A percentile compares a stretch with the other conserved stretches of the same genome.
phyloP scores from a whole-genome alignment of 2,888 invertebrate species.

The Sphaeridia pumilis region DNA sequence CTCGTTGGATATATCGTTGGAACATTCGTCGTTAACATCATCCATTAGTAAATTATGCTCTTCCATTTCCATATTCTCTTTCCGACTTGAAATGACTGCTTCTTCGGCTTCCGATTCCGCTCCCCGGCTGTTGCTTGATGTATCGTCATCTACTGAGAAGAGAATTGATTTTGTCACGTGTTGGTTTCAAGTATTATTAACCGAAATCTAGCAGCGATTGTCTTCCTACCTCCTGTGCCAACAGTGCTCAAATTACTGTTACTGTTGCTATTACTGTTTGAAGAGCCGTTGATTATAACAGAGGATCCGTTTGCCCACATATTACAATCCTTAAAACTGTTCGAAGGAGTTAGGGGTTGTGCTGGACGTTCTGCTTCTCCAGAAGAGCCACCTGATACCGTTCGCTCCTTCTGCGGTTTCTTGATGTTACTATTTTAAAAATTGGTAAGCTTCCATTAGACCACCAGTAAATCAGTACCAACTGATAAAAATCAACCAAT shows the following conservation, averaged over 20 bases:
- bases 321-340: slow-evolving; percentile 17
- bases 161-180: too few species aligned
- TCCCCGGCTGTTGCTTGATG: not conserved
- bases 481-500: slow-evolving; percentile 14
- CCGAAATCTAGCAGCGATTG: too few species aligned
- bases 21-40: slow-evolving; percentile 9
- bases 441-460: slow-evolving; percentile 2
- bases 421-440: slow-evolving; percentile 10
- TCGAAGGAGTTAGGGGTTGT: slow-evolving; percentile 16
- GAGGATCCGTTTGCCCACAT: slow-evolving; percentile 14
- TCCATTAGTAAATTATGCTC: slow-evolving; percentile 9
- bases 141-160: not conserved
- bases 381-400: slow-evolving; percentile 15
- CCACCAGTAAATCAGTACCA: not conserved
- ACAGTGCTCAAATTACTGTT: too few species aligned
- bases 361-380: too few species aligned
- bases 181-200: too few species aligned
- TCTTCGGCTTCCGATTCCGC: slow-evolving; percentile 11
- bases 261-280: slow-evolving; percentile 8
- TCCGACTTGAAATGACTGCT: slow-evolving; percentile 1
- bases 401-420: slow-evolving; percentile 13
- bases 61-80: slow-evolving; percentile 9
- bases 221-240: too few species aligned
- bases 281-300: slow-evolving; percentile 7
- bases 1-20: slow-evolving; percentile 5